Base-by-base conservation (phyloP, 2,113 vertebrate species). In the Alectura lathami region DNA sequence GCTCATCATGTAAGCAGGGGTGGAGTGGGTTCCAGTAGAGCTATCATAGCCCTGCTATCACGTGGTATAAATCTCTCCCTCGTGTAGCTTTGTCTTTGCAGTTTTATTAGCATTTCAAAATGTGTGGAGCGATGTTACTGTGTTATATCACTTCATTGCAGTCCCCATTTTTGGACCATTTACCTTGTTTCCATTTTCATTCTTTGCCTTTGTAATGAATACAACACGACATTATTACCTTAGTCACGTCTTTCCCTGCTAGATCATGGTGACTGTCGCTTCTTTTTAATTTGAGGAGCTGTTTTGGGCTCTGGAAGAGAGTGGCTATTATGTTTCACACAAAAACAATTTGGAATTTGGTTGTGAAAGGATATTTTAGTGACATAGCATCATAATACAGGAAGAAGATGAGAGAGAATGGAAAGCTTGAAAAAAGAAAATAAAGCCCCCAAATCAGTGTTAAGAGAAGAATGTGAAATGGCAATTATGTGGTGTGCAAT, bases 231-330 rank as follows among this genome's bases (percentile, higher is more conserved):
- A 16, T 86, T 69, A 57, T 80, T 72, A 73, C 16, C 32, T 48
- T 50, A 80, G 48, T 83, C 76, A 84, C 16, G 3, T 74, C 70
- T 78, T 85, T 64, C 36, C 48, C 38, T 32, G 54, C 64, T 74
- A 60, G 59, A 57, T 50, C 22, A 32, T 3, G 1, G 77, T 67
- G 63, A n/a, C 15, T 86, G 73, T 89, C 53, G 0, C 26, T 38
- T 88, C 57, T 80, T 67, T 77, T 93, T 74, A 69, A 84, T 89
- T 12, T 66, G 45, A 96, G 64, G 75, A 69, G 75, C 50, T 70
- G 27, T 80, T 91, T 83, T 40, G 59, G 76, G 32, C 72, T 68
- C 53, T 59, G 38, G 59, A 76, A 83, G 68, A 83, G 75, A 80
- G 40, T 68, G 59, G 59, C 38, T 83, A n/a, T 93, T 91, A 59